Percentiles rank a stretch among this genome's conserved stretches.
Conservation (phyloP, 2,888 invertebrate genomes). For the Acronicta aceris region DNA sequence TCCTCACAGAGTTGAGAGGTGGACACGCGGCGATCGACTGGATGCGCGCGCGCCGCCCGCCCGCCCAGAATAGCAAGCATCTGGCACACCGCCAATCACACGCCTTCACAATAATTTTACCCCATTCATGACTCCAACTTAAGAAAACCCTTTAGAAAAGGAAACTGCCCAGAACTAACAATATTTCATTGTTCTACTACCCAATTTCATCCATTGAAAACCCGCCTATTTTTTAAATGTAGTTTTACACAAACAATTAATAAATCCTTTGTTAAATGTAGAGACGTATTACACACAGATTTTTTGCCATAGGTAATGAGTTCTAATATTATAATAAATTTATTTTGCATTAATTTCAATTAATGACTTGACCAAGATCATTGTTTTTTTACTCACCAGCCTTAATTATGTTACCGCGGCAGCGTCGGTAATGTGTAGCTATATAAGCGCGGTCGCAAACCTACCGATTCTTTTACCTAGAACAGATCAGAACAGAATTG, state of each 20-base stretch:
- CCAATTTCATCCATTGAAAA: constrained; percentile 34
- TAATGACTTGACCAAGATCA: background rate
- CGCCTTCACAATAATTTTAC: constrained; percentile 67
- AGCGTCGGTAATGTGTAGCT: too few species aligned
- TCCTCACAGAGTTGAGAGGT: constrained; percentile 54
- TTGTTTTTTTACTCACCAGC: background rate
- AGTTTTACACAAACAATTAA: constrained; percentile 14
- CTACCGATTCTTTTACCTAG: too few species aligned
- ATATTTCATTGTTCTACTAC: constrained; percentile 7
- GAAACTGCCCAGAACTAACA: constrained; percentile 4
- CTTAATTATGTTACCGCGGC: too few species aligned
- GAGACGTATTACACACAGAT: background rate
- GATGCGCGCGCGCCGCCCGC: constrained; percentile 80
- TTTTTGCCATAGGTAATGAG: background rate
- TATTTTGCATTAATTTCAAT: background rate
- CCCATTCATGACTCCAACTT: constrained; percentile 78
- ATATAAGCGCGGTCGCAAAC: too few species aligned
- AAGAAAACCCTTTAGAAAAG: constrained; percentile 15
- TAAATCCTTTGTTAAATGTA: constrained; percentile 20
- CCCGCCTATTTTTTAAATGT: constrained; percentile 21
- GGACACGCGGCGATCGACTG: constrained; percentile 79
- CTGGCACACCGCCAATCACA: constrained; percentile 81
- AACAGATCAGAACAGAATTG: too few species aligned
- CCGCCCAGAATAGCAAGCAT: constrained; percentile 79
- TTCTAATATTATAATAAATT: background rate